Percentiles rank a stretch among this genome's conserved stretches.
These are phyloP conservation scores for Holocentrus rufus DNA, from an alignment of 2,797 vertebrate genomes.

Conservation along the genomic window DNA sequence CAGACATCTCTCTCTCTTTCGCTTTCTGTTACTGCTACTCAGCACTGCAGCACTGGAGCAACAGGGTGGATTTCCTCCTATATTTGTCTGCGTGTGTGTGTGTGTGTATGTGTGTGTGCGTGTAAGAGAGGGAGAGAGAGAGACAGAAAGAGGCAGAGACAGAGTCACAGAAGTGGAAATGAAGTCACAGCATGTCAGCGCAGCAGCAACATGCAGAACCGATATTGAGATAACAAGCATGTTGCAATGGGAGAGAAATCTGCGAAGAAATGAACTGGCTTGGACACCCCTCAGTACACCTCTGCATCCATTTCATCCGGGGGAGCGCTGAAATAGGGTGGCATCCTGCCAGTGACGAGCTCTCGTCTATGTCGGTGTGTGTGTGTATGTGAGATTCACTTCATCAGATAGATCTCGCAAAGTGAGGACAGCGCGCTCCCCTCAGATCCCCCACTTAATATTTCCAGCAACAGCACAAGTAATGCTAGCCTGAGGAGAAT, in stretches of 20 bases:
- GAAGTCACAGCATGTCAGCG: conserved; percentile 68
- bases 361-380: conserved; percentile 27
- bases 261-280: conserved; percentile 39
- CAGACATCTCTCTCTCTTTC: conserved; percentile 46
- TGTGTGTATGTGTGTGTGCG: conserved; percentile 27
- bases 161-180: conserved; percentile 57
- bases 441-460: conserved; percentile 39
- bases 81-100: conserved; percentile 37
- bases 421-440: conserved; percentile 47
- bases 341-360: conserved; percentile 62
- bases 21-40: conserved; percentile 68
- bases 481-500: neutral
- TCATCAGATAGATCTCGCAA: conserved; percentile 49
- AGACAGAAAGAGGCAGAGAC: conserved; percentile 20
- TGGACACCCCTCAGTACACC: conserved; percentile 57
- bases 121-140: neutral
- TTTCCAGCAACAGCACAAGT: conserved; percentile 29
- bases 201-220: conserved; percentile 50
- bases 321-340: conserved; percentile 57
- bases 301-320: conserved; percentile 59
- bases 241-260: conserved; percentile 35
- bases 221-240: conserved; percentile 74
- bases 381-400: conserved; percentile 27
- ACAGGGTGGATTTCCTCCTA: conserved; percentile 64
- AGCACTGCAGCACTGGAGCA: conserved; percentile 77